These are phyloP conservation scores for Saturnia pavonia DNA, from an alignment of 2,888 invertebrate genomes.

Conservation along the genomic window DNA sequence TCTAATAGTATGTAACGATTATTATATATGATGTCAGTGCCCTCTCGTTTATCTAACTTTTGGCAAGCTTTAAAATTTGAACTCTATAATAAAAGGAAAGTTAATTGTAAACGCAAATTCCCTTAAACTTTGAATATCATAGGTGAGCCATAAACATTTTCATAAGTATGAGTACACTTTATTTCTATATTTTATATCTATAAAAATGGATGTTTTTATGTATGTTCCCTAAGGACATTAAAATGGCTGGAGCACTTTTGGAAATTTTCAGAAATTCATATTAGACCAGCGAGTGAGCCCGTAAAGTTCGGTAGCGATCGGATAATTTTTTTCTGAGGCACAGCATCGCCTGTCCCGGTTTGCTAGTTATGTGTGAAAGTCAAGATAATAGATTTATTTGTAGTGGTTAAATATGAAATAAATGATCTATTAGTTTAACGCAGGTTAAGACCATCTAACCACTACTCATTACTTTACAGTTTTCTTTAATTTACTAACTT, in stretches of 20 bases:
- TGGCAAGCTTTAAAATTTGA: constrained; percentile 63
- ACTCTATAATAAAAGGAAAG: constrained; percentile 56
- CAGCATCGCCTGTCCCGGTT: no score
- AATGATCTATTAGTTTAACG: background rate
- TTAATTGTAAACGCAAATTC: constrained; percentile 36
- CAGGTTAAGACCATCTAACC: background rate
- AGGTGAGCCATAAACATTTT: background rate
- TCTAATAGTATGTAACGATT: constrained; percentile 49
- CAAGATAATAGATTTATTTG: background rate
- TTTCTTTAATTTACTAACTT: background rate
- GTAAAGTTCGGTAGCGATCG: no score
- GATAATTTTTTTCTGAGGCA: no score
- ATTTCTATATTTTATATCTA: no score
- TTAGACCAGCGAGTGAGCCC: no score
- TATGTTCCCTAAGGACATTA: no score
- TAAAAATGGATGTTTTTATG: no score
- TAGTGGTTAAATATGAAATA: background rate
- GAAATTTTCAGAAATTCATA: no score
- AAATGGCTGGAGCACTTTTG: no score
- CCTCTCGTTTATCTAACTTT: constrained; percentile 55
- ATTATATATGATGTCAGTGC: constrained; percentile 59
- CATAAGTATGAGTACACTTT: no score
- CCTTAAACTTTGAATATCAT: background rate
- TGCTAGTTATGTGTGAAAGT: no score
- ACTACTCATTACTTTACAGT: background rate